These are phyloP conservation scores for Psittacula derbiana DNA, from an alignment of 2,797 vertebrate genomes.

Conservation along the genomic window DNA sequence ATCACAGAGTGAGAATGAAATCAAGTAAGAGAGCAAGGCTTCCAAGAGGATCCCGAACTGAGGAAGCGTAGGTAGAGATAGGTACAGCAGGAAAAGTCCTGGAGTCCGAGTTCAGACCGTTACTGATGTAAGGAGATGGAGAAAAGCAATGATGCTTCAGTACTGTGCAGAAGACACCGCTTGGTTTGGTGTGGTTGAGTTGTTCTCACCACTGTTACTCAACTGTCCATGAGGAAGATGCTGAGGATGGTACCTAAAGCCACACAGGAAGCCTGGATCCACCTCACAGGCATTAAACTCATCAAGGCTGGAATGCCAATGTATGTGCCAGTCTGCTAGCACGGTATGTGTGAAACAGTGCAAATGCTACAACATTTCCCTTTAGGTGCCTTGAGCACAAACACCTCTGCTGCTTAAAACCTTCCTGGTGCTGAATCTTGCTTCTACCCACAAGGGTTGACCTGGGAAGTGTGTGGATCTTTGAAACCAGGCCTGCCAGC, in stretches of 20 bases:
- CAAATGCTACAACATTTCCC: not conserved
- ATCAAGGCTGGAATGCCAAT: accelerated
- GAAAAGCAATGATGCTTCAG: not conserved
- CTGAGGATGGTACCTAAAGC: not conserved
- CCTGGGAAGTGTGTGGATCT: not conserved
- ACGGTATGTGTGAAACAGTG: not conserved
- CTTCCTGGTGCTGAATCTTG: not conserved
- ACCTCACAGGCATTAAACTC: not conserved
- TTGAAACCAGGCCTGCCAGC: not conserved
- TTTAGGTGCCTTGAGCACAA: not conserved
- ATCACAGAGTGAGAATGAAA: not conserved
- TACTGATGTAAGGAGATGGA: not conserved
- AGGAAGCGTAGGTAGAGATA: not conserved
- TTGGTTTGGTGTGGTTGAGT: not conserved
- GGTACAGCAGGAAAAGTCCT: not conserved
- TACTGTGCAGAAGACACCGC: not conserved
- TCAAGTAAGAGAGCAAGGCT: not conserved
- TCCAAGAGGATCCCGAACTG: not conserved
- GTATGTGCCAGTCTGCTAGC: not conserved
- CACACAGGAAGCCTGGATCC: not conserved
- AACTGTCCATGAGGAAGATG: not conserved
- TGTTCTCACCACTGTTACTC: not conserved
- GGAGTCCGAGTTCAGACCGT: accelerated
- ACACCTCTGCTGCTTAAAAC: not conserved
- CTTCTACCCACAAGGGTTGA: not conserved